phyloP scores from a whole-genome alignment of 2,113 vertebrate species.

The Thunnus thynnus region DNA sequence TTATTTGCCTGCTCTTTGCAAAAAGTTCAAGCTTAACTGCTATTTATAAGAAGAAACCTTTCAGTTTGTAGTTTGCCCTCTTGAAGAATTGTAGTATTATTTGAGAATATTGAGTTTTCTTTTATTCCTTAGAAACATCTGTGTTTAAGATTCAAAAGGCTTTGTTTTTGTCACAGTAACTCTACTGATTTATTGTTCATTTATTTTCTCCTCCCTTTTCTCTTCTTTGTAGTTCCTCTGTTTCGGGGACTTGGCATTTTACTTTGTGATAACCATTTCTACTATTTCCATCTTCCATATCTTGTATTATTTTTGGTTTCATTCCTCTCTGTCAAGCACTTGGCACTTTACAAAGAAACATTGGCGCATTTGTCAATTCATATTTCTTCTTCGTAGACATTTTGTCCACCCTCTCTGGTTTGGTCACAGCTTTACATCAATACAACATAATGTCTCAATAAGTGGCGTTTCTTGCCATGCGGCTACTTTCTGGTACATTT shows the following conservation, averaged over 20 bases:
- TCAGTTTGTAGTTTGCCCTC: neutral
- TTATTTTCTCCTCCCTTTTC: constrained; percentile 52
- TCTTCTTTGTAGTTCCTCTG: constrained; percentile 91
- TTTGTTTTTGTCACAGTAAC: neutral
- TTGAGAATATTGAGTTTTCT: neutral
- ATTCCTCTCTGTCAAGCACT: constrained; percentile 80
- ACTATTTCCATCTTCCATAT: constrained; percentile 85
- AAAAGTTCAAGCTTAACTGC: neutral
- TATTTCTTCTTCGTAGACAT: constrained; percentile 28
- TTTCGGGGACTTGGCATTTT: constrained; percentile 98
- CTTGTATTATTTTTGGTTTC: constrained; percentile 46
- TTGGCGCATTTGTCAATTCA: constrained; percentile 44
- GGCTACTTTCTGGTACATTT: constrained; percentile 48
- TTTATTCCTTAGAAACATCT: no score
- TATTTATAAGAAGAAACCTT: neutral
- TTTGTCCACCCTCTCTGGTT: constrained; percentile 18
- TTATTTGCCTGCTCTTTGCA: neutral
- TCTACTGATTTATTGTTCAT: constrained; percentile 26
- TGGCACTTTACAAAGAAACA: constrained; percentile 83
- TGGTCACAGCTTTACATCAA: constrained; percentile 27
- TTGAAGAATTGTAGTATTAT: neutral
- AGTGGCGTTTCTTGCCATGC: constrained; percentile 27
- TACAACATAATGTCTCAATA: constrained; percentile 48
- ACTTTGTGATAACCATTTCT: constrained; percentile 98
- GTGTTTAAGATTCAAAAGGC: neutral